These are phyloP conservation scores for Chaetodon auriga DNA, from an alignment of 2,113 vertebrate species.

Conservation along the genomic window DNA sequence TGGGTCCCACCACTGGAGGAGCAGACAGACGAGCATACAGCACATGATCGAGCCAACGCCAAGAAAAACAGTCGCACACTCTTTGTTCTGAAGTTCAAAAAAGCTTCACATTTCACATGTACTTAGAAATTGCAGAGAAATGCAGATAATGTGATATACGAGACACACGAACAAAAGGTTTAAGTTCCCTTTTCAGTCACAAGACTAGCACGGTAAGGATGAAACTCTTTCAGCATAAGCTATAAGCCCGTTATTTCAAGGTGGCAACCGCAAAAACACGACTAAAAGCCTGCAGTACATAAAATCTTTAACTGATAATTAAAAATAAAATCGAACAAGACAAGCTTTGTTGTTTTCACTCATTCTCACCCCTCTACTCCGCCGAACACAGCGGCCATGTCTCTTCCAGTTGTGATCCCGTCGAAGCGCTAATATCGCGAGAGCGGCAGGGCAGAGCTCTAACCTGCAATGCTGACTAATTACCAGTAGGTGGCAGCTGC, in stretches of 20 bases:
- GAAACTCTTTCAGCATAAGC: background rate
- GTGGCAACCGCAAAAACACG: background rate
- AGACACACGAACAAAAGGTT: background rate
- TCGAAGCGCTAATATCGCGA: conserved; percentile 57
- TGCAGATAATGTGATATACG: background rate
- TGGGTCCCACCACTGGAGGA: conserved; percentile 87
- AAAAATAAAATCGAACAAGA: background rate
- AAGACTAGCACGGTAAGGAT: background rate
- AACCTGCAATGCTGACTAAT: background rate
- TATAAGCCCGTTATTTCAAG: background rate
- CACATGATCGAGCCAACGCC: background rate
- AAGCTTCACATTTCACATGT: background rate
- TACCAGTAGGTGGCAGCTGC: conserved; percentile 44
- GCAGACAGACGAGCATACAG: background rate
- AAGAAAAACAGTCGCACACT: background rate
- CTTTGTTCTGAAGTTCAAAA: background rate
- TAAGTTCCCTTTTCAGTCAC: background rate
- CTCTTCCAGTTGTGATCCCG: conserved; percentile 67
- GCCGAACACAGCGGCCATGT: conserved; percentile 77
- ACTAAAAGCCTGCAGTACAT: background rate
- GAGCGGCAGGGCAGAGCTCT: background rate
- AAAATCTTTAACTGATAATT: accelerated
- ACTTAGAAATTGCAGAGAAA: too few relatives aligned
- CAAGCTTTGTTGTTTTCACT: background rate
- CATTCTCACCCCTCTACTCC: conserved; percentile 81